Base-by-base conservation (phyloP, 2,888 invertebrate genomes). In the Apotomis capreana region DNA sequence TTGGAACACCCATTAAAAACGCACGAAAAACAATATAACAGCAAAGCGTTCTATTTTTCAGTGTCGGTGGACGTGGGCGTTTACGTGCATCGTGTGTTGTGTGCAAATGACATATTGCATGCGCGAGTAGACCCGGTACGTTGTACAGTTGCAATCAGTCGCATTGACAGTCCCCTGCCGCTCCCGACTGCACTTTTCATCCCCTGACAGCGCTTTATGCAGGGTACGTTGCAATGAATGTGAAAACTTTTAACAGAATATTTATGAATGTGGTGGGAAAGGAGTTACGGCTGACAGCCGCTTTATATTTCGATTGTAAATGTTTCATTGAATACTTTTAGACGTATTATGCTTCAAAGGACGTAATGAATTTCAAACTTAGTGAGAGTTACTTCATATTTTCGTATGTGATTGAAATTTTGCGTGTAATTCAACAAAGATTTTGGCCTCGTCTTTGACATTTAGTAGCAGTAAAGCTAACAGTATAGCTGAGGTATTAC, bases 141-240 rank as follows among this genome's bases (percentile, higher is more conserved):
- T 77, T 63, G 70, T 76, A 76, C 76, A 77, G 77, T 73, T 77
- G 84, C 85, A 88, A 88, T 88, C 87, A 87, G 85, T 81, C 81
- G 83, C 84, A 85, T 83, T 84, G 86, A 84, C 81, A 80, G 75
- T 76, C 78, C 77, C 75, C 76, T 76, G 68, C 74, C 63, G 40
- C 8, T 78, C 82, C 80, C 81, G 82, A 81, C 83, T 81, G 78
- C 81, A 86, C 88, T 88, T 88, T 87, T 88, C 87, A 87, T 84
- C 80, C 67, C 81, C 78, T 83, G 85, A 87, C 87, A 84, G 78
- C 79, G 79, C 80, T 87, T 80, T 86, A 87, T 83, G 80, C 80
- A 76, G 75, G 80, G 76, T 76, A 73, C 74, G 70, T 74, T 74
- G 64, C 74, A 64, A 74, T 73, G 72, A 76, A 77, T 78, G 76